Evolutionary conservation across 2,888 invertebrate species (phyloP).

Genomic region (Holacanthella duospinosa): DNA sequence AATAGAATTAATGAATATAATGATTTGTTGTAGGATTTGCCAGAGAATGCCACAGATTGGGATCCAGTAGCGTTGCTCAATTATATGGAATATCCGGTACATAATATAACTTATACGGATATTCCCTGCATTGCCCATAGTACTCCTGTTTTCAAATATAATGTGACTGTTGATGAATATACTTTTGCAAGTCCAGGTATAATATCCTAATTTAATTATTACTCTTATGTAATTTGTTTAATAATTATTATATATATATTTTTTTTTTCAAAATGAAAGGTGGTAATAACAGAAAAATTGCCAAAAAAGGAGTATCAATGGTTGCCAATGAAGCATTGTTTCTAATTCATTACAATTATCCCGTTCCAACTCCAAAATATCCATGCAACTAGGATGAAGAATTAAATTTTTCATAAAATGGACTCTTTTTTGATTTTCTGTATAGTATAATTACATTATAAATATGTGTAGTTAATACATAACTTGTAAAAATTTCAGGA

Average conservation of each 20-base stretch:
- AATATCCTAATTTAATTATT: too few relatives aligned
- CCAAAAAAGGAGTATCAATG: not conserved
- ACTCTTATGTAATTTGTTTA: too few relatives aligned
- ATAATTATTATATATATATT: too few relatives aligned
- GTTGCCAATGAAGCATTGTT: not conserved
- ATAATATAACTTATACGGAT: not conserved
- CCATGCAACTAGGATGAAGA: too few relatives aligned
- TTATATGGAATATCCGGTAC: not conserved
- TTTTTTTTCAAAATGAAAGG: too few relatives aligned
- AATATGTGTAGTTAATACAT: too few relatives aligned
- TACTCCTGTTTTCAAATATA: not conserved
- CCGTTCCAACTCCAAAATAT: not conserved
- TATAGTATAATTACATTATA: too few relatives aligned
- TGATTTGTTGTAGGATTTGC: too few relatives aligned
- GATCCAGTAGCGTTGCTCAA: not conserved
- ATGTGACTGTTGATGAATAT: not conserved
- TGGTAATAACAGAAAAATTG: not conserved
- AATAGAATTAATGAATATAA: too few relatives aligned
- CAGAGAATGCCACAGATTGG: not conserved
- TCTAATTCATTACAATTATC: not conserved
- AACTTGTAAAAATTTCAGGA: too few relatives aligned
- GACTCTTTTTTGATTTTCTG: too few relatives aligned
- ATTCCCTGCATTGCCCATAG: not conserved
- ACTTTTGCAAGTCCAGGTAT: not conserved
- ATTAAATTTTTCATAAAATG: too few relatives aligned